Evolutionary conservation across 92 coral and sea anemone genomes (phyloP), one percentile per base, ranked within the genome.

Genomic region (Epizoanthus ramosus): DNA sequence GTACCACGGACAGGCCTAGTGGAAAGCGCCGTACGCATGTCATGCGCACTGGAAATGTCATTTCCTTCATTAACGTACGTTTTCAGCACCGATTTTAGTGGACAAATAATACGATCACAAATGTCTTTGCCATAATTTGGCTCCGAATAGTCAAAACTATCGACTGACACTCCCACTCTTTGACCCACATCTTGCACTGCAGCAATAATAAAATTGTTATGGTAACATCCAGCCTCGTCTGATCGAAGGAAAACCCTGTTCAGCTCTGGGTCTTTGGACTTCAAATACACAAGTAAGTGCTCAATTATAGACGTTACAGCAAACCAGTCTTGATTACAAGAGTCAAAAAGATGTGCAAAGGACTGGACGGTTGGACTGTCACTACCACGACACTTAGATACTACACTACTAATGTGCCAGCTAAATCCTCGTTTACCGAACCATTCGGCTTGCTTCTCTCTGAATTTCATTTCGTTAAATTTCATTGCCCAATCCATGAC

Each of bases 401-500:
- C 39, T 22, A 89, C 90, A 54, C 89, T 91, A 21, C 88, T 85
- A 14, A 89, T 82, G 69, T 91, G 92, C 92, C 92, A 88, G 79
- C 92, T 88, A 50, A 91, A 19, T 0, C 94, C 94, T n/a, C 94
- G 82, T 56, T 89, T 89, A 10, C 86, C 89, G 72, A 85, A 91
- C 87, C 90, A 91, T 50, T 88, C 95, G 4, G 89, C 73, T 71
- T 89, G 95, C 66, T 92, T 92, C 68, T 92, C 93, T 39, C 89
- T 79, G 75, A 57, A 92, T 72, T 89, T 92, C 79, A 86, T 58
- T 80, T 80, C 88, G 37, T 33, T 67, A 64, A 92, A 90, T 61
- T 87, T 92, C 92, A 92, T 92, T 10, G 93, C 95, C 91, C 95
- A 92, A 31, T 87, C 91, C 91, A 90, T 86, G 21, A 89, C 88